These are phyloP conservation scores for Mimachlamys varia DNA, from an alignment of 2,888 invertebrate genomes.

Conservation along the genomic window DNA sequence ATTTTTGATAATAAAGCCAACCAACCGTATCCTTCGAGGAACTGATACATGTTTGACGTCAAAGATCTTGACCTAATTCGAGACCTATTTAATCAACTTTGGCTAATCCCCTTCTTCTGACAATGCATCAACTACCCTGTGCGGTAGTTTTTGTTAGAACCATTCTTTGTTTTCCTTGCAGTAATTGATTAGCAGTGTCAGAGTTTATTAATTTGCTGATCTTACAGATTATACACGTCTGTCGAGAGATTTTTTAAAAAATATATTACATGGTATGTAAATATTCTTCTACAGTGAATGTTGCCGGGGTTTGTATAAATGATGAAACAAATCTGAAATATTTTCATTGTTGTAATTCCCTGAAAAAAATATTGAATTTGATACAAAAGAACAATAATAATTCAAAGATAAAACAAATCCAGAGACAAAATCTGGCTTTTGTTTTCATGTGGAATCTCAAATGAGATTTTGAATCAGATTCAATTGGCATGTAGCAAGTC, in stretches of 20 bases:
- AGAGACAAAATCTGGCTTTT: background rate
- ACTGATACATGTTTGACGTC: constrained; percentile 29
- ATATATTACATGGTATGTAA: background rate
- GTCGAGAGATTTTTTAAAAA: background rate
- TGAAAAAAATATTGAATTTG: background rate
- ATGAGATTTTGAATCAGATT: background rate
- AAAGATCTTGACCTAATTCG: constrained; percentile 13
- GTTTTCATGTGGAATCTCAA: background rate
- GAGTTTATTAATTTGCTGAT: constrained; percentile 53
- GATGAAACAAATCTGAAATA: too few species aligned
- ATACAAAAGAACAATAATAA: background rate
- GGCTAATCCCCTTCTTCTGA: constrained; percentile 13
- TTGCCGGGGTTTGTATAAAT: too few species aligned
- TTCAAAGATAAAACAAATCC: background rate
- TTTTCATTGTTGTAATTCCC: too few species aligned
- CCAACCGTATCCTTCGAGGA: constrained; percentile 14
- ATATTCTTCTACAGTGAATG: too few species aligned
- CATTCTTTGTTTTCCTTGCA: constrained; percentile 11
- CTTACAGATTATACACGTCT: constrained; percentile 38
- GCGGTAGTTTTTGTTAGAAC: background rate
- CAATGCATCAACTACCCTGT: constrained; percentile 8
- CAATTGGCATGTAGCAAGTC: background rate
- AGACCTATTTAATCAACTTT: background rate
- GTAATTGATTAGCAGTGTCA: constrained; percentile 35
- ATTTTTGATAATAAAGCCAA: background rate